These are phyloP conservation scores for Drosophila pseudoobscura DNA, from an alignment of 1,140 invertebrate species.

Conservation along the genomic window DNA sequence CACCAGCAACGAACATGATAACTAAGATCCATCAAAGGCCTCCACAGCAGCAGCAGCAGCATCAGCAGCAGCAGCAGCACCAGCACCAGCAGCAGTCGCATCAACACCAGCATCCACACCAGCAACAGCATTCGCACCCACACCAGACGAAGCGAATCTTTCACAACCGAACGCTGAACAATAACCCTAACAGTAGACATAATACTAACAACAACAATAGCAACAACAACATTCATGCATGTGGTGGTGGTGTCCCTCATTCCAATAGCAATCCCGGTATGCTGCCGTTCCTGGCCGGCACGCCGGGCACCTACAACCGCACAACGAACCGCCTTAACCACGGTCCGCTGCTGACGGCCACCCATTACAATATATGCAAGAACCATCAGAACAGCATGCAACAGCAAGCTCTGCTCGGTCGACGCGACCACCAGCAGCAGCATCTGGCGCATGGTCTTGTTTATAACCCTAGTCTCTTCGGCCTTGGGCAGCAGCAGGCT, in stretches of 20 bases:
- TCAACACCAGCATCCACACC: constrained; percentile 19
- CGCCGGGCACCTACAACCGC: constrained; percentile 69
- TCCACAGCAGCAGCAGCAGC: constrained; percentile 13
- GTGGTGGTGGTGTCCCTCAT: constrained; percentile 37
- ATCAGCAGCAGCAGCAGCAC: constrained; percentile 36
- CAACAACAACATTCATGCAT: constrained; percentile 30
- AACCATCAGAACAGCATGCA: constrained; percentile 64
- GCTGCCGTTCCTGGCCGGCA: constrained; percentile 66
- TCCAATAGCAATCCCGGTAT: constrained; percentile 53
- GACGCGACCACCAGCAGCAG: constrained; percentile 46
- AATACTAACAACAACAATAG: constrained; percentile 65
- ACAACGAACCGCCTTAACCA: constrained; percentile 76
- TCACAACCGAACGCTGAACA: constrained; percentile 71
- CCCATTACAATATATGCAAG: constrained; percentile 75
- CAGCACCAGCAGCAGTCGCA: constrained; percentile 15
- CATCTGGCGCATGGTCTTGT: constrained; percentile 61
- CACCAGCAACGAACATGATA: constrained; percentile 36
- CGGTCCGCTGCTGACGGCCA: constrained; percentile 68
- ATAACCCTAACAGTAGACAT: constrained; percentile 78
- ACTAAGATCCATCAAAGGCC: constrained; percentile 31
- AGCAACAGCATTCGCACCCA: constrained; percentile 31
- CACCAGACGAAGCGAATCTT: constrained; percentile 58
- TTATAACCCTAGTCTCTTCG: constrained; percentile 65
- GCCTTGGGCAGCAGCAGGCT: constrained; percentile 46
- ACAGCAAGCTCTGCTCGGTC: constrained; percentile 39